Evolutionary conservation across 2,888 invertebrate species (phyloP).

Genomic region (Campoplex nolae): DNA sequence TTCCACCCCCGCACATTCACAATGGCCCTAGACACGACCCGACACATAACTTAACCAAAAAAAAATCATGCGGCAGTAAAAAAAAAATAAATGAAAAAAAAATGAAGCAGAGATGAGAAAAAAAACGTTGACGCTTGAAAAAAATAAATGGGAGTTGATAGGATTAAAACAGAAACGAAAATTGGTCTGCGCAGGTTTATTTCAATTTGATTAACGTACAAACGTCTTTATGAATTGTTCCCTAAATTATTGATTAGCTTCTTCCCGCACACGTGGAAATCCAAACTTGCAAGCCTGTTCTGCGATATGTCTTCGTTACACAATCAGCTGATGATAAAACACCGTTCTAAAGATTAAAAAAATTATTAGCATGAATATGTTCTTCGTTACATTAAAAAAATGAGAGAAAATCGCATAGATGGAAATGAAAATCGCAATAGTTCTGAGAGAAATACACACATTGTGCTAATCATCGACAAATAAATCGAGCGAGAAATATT

Average conservation of each 20-base stretch:
- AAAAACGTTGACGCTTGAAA: background rate
- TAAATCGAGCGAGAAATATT: background rate
- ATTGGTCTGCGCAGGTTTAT: background rate
- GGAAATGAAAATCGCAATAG: background rate
- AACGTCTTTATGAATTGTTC: background rate
- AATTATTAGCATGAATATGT: background rate
- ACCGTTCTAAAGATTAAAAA: background rate
- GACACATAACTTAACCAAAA: slow-evolving; percentile 36
- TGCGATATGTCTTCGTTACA: background rate
- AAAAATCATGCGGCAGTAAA: background rate
- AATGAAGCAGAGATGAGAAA: background rate
- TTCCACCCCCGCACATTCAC: slow-evolving; percentile 17
- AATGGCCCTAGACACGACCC: slow-evolving; percentile 14
- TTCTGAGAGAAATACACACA: background rate
- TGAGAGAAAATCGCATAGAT: background rate
- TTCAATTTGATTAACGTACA: background rate
- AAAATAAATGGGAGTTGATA: background rate
- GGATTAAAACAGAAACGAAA: background rate
- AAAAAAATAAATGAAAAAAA: background rate
- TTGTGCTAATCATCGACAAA: background rate
- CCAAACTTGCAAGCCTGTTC: background rate
- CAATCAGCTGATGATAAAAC: background rate
- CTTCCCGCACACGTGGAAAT: background rate
- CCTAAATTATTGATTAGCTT: background rate
- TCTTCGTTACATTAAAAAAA: background rate